Evolutionary conservation across 2,888 invertebrate genomes (phyloP).

Genomic region (Tortrix viridana): DNA sequence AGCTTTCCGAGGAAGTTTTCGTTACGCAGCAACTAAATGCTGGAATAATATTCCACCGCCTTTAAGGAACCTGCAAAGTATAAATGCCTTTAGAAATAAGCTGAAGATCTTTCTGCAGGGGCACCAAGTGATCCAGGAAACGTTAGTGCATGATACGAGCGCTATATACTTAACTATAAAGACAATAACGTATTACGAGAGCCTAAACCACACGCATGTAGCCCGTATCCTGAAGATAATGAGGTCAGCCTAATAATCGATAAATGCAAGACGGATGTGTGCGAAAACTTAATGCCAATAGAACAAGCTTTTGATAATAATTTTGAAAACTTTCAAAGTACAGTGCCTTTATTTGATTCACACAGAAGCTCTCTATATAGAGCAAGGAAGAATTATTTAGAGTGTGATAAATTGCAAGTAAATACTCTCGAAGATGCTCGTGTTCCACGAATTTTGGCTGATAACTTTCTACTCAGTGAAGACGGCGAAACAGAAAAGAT

Average conservation of each 20-base stretch:
- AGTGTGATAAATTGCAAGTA: neutral
- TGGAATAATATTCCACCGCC: too few species aligned
- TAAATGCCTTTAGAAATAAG: too few species aligned
- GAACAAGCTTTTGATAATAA: neutral
- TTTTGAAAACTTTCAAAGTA: neutral
- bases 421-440: conserved; percentile 2
- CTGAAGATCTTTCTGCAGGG: too few species aligned
- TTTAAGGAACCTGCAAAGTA: too few species aligned
- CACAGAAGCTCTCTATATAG: conserved; percentile 4
- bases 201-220: conserved; percentile 2
- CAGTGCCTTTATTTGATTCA: neutral
- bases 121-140: too few species aligned
- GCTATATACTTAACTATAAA: too few species aligned
- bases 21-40: too few species aligned
- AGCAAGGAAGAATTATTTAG: conserved; percentile 5
- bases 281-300: conserved; percentile 3
- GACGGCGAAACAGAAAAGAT: conserved; percentile 4
- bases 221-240: conserved; percentile 1
- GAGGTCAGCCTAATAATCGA: conserved; percentile 2
- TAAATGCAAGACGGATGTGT: conserved; percentile 1
- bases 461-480: conserved; percentile 2
- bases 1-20: too few species aligned
- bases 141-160: too few species aligned
- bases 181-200: neutral
- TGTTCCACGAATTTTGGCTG: conserved; percentile 4